Evolutionary conservation across 2,113 vertebrate species (phyloP).

Genomic region (Riparia riparia): DNA sequence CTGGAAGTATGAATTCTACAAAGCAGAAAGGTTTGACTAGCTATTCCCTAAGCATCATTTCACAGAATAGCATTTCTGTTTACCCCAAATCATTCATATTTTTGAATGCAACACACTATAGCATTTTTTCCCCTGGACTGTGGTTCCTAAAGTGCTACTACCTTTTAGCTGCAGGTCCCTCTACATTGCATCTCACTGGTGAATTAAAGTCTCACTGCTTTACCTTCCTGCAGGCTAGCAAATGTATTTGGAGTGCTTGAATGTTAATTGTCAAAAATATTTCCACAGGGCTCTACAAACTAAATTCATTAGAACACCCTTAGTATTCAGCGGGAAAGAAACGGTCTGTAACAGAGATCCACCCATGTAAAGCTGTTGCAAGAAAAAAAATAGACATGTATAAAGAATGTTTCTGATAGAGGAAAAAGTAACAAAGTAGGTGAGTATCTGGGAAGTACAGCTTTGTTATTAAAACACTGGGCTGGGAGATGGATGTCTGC

Average conservation of each 20-base stretch:
- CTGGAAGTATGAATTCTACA: background rate
- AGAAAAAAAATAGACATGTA: background rate
- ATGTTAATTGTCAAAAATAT: background rate
- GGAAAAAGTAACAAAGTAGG: slow-evolving; percentile 45
- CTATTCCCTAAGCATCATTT: background rate
- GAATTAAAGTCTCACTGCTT: background rate
- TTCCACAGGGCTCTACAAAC: background rate
- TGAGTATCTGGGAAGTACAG: slow-evolving; percentile 24
- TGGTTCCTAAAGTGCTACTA: background rate
- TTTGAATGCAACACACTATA: background rate
- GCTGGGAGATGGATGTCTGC: background rate
- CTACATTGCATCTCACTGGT: background rate
- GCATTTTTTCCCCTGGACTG: background rate
- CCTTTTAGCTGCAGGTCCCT: background rate
- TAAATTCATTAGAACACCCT: background rate
- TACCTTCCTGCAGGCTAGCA: background rate
- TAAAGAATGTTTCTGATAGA: background rate
- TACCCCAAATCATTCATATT: background rate
- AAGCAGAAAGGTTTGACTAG: background rate
- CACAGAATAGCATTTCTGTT: background rate
- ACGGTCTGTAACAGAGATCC: background rate
- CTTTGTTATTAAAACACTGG: slow-evolving; percentile 27
- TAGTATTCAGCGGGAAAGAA: background rate
- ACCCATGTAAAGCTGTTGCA: background rate
- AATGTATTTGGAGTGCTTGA: background rate